phyloP scores from a whole-genome alignment of 2,113 vertebrate species.

The Apteryx owenii region DNA sequence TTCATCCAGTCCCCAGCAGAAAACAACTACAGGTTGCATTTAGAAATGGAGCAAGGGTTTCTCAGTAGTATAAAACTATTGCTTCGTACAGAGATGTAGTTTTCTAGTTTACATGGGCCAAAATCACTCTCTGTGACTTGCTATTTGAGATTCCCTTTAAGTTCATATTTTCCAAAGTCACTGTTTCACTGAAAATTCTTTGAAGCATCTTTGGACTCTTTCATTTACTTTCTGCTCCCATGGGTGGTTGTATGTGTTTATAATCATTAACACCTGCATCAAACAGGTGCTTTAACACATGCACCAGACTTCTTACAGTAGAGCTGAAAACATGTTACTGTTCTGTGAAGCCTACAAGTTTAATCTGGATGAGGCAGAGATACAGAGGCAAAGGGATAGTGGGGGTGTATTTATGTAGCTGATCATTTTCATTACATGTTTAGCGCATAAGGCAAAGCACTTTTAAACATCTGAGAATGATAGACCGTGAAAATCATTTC shows the following conservation, averaged over 20 bases:
- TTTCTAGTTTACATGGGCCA: not conserved
- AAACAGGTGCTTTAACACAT: no score
- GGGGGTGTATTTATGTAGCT: fast-evolving
- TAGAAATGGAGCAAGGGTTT: not conserved
- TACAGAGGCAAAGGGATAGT: not conserved
- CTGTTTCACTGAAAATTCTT: not conserved
- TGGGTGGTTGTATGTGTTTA: fast-evolving
- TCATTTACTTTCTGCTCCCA: not conserved
- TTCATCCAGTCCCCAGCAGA: not conserved
- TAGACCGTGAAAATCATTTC: not conserved
- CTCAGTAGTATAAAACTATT: not conserved
- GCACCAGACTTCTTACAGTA: not conserved
- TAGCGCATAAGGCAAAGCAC: not conserved
- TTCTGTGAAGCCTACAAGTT: not conserved
- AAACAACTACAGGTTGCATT: not conserved
- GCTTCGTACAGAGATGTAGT: not conserved
- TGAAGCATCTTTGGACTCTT: not conserved
- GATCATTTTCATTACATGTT: not conserved
- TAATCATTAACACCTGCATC: not conserved
- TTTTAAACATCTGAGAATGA: not conserved
- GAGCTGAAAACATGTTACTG: not conserved
- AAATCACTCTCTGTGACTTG: not conserved
- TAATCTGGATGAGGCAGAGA: not conserved
- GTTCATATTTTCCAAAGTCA: not conserved
- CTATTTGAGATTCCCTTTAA: not conserved